Base-by-base conservation (phyloP, 1,140 invertebrate genomes). In the Parasteatoda tepidariorum region DNA sequence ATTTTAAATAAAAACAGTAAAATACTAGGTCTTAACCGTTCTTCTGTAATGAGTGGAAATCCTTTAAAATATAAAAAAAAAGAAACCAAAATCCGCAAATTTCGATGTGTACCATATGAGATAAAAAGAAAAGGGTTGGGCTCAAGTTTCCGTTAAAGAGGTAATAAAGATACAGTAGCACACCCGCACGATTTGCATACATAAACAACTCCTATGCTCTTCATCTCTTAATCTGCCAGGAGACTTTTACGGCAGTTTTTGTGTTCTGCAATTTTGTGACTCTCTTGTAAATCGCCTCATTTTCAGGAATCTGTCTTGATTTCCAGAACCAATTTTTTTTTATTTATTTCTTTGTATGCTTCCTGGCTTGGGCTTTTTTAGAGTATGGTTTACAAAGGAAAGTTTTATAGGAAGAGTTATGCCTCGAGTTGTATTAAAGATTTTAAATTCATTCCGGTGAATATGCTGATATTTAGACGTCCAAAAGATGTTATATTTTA, bases 121-220 rank as follows among this genome's bases (percentile, higher is more conserved):
- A 57, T 54, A 71, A 31, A 71, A 13, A 41, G 18, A 22, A 33
- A 18, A 22, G 31, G 15, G 33, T 6, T 33, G 41, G 18, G 26
- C 28, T 71, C 26, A 71, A 71, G 68, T 71, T 57, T 55, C 48
- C 54, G 68, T 57, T 57, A 71, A 71, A 18, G 68, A 71, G 68
- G 68, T 48, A 71, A 57, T 57, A 71, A 71, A 71, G 68, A 55
- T 71, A 71, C 68, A 71, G 22, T 48, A 41, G 30, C 68, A 71
- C 68, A 71, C 68, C 18, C 41, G 31, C 13, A 7, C n/a, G 18
- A 71, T 71, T 71, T 71, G 68, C 68, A 71, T 71, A 71, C 24
- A 71, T 71, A 71, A 55, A 55, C 54, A 55, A 24, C 24, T 71
- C 68, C 57, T 71, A n/a, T 68, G n/a, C 41, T 22, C 34, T 18